A percentile compares a stretch with the other conserved stretches of the same genome.
Evolutionary conservation across 1,140 invertebrate genomes (phyloP).

Genomic region (Lucilia sericata): DNA sequence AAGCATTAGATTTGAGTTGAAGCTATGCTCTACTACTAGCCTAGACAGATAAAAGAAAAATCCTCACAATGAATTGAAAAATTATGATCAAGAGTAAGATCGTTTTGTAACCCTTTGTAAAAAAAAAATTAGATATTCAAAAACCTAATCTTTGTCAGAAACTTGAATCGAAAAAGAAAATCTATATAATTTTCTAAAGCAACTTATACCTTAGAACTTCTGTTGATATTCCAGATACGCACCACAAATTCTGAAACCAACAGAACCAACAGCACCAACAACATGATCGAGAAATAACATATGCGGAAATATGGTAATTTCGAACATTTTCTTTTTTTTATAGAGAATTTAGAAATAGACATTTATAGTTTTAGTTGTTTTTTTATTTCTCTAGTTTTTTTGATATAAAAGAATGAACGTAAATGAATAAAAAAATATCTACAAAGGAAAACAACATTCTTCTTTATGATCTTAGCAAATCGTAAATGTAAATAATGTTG

Average conservation of each 20-base stretch:
- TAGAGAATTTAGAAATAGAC: slow-evolving; percentile 1
- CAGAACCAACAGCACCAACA: background rate
- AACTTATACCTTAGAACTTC: background rate
- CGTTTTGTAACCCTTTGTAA: too few relatives aligned
- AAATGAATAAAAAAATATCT: slow-evolving; percentile 21
- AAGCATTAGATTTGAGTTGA: too few relatives aligned
- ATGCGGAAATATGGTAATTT: slow-evolving; percentile 16
- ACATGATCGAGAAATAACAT: background rate
- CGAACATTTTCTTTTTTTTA: background rate
- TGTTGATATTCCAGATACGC: background rate
- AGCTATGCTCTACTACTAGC: too few relatives aligned
- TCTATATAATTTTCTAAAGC: too few relatives aligned
- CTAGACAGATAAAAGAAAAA: too few relatives aligned
- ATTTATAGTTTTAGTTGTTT: background rate
- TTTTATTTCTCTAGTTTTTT: background rate
- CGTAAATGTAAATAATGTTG: background rate
- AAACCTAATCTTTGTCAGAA: too few relatives aligned
- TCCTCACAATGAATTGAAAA: too few relatives aligned
- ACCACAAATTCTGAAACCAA: background rate
- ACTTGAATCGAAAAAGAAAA: too few relatives aligned
- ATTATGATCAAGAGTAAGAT: too few relatives aligned
- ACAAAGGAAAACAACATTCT: slow-evolving; percentile 1
- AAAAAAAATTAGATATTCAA: too few relatives aligned
- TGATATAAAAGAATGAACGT: background rate
- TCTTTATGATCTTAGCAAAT: slow-evolving; percentile 2